Conservation (phyloP, 2,888 invertebrate species). For the Latrodectus elegans region DNA sequence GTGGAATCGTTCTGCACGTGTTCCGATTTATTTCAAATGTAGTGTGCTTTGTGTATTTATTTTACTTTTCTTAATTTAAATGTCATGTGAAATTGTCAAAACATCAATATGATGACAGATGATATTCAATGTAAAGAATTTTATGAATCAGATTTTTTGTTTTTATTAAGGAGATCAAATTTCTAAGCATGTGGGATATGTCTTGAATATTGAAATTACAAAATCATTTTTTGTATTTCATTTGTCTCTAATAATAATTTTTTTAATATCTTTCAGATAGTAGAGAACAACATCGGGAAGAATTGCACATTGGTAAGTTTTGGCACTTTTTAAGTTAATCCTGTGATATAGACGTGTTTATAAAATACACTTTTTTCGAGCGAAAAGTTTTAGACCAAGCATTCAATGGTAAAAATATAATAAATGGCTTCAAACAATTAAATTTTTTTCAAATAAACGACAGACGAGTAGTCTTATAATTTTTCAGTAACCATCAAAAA, state of each 20-base stretch:
- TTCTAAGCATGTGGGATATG: not conserved
- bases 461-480: too few species aligned
- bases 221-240: constrained; percentile 10
- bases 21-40: not conserved
- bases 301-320: constrained; percentile 78
- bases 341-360: not conserved
- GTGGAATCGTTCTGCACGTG: not conserved
- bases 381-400: not conserved
- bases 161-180: not conserved
- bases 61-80: not conserved
- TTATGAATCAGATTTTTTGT: not conserved
- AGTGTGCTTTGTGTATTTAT: not conserved
- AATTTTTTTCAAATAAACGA: too few species aligned
- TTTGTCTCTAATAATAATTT: constrained; percentile 7
- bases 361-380: not conserved
- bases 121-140: not conserved
- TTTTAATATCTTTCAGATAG: constrained; percentile 78
- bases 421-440: too few species aligned
- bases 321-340: not conserved
- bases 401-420: too few species aligned
- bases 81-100: not conserved
- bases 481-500: too few species aligned
- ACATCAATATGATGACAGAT: not conserved
- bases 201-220: constrained; percentile 13
- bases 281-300: constrained; percentile 83